Base-by-base conservation (phyloP, 2,797 vertebrate species). In the Toxotes lorentzi region DNA sequence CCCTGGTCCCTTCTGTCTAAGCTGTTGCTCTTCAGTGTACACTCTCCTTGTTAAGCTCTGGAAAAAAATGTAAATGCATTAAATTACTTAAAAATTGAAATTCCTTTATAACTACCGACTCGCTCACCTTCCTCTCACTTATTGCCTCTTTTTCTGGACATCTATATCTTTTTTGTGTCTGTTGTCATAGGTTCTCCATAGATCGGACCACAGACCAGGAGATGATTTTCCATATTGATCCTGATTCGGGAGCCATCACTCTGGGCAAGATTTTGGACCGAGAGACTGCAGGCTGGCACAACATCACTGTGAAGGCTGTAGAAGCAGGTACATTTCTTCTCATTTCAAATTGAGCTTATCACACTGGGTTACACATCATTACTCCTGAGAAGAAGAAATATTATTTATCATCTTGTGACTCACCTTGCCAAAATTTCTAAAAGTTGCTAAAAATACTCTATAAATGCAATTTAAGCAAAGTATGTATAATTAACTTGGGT, bases 201-300 rank as follows among this genome's bases (percentile, higher is more conserved):
- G 97, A 99, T 91, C 96, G 90, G 10, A 94, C 91, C 86, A 96
- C 97, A 0, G 97, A 99, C 62, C 73, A 93, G 40, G 97, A 98
- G 80, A 96, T 96, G 93, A 97, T 99, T 92, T 99, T 99, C 77
- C 94, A 97, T 83, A 98, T 99, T 1, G 97, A 99, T 77, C 94
- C 96, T 5, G 93, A 97, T 76, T 96, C 97, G 0, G 98, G 98
- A 3, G 95, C 96, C 78, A 96, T 99, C 72, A 96, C 96, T 70
- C 95, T 98, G 43, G 96, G 95, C 82, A 97, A 99, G 90, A 91
- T 95, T 63, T 90, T 99, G 94, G 98, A 99, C 91, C 89, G 98
- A 4, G 98, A 99, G 92, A 97, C 97, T 0, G 97, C 98, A 0
- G 97, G 97, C 74, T 99, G 98, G 98, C 97, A 99, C 95, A 99